These are phyloP conservation scores for Dione juno DNA, from an alignment of 2,888 invertebrate genomes.

Conservation along the genomic window DNA sequence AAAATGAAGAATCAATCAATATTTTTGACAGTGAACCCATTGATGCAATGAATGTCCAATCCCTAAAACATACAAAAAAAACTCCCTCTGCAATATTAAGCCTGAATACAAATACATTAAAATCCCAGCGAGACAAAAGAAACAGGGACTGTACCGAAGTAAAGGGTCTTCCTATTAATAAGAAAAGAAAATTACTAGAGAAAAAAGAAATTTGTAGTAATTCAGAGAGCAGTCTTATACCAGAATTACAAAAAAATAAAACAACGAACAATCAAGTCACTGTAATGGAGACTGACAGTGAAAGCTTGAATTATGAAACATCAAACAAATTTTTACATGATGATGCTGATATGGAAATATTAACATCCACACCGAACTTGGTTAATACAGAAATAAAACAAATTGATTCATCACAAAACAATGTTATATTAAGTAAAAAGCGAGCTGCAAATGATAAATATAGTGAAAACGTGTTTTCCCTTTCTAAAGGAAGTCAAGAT, in stretches of 20 bases:
- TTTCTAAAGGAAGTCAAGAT: conserved; percentile 54
- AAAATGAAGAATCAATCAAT: conserved; percentile 57
- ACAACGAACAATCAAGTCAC: background rate
- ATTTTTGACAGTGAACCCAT: conserved; percentile 69
- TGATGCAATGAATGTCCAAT: conserved; percentile 59
- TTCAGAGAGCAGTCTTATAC: conserved; percentile 6
- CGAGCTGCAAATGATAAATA: conserved; percentile 51
- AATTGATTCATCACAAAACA: conserved; percentile 20
- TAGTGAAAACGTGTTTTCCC: conserved; percentile 74
- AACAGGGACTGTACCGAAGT: conserved; percentile 53
- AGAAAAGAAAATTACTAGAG: conserved; percentile 58
- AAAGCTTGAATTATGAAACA: conserved; percentile 67
- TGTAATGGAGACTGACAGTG: conserved; percentile 56
- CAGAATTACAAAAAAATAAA: conserved; percentile 9
- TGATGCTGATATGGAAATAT: conserved; percentile 66
- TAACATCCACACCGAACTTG: background rate
- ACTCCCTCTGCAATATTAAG: conserved; percentile 69
- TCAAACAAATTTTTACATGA: conserved; percentile 73
- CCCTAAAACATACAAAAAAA: conserved; percentile 55
- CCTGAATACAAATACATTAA: conserved; percentile 48
- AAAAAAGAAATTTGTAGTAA: conserved; percentile 23
- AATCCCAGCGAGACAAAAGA: conserved; percentile 62
- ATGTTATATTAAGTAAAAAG: background rate
- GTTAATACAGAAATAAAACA: background rate
- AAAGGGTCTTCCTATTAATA: conserved; percentile 54